Evolutionary conservation across 2,113 vertebrate species (phyloP).

Genomic region (Lagenorhynchus albirostris): DNA sequence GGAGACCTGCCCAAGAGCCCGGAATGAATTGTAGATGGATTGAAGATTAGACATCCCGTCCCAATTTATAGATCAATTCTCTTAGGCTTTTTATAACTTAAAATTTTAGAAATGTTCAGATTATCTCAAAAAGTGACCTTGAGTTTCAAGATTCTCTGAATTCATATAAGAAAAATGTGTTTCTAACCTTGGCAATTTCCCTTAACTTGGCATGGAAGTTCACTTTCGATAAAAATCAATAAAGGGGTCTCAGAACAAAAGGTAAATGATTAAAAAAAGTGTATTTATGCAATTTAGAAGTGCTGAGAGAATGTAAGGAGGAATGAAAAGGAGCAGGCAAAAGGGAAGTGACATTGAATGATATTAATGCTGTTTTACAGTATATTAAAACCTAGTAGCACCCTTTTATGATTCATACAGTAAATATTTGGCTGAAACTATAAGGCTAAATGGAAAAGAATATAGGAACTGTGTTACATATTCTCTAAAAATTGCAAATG

Average conservation of each 20-base stretch:
- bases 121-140: constrained; percentile 38
- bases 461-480: background rate
- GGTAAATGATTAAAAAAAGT: background rate
- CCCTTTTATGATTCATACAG: background rate
- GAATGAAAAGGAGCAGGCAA: background rate
- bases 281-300: background rate
- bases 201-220: constrained; percentile 1
- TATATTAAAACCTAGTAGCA: background rate
- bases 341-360: background rate
- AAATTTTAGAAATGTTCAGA: constrained; percentile 40
- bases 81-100: background rate
- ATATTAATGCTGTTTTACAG: background rate
- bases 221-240: constrained; percentile 26
- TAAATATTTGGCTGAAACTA: background rate
- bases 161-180: constrained; percentile 22
- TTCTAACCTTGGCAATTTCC: background rate
- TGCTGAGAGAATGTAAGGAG: background rate
- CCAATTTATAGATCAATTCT: background rate
- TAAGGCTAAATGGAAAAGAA: constrained; percentile 1
- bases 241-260: background rate
- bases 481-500: background rate
- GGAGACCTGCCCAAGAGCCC: background rate
- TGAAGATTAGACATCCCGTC: background rate
- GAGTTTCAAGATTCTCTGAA: constrained; percentile 34
- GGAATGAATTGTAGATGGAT: background rate